phyloP scores from a whole-genome alignment of 2,888 invertebrate species.

The Neelides folsomi region DNA sequence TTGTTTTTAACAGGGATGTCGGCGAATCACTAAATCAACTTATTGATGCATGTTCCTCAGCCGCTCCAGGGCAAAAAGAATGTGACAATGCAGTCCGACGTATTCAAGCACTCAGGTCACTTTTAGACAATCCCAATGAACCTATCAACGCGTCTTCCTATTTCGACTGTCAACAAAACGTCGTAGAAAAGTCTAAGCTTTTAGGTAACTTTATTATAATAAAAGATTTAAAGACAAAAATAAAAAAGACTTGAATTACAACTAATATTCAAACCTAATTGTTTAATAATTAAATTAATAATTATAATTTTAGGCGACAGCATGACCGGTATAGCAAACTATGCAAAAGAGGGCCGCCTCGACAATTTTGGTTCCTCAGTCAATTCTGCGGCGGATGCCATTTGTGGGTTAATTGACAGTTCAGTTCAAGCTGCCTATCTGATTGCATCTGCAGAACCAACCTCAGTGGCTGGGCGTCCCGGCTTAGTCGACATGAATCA shows the following conservation, averaged over 20 bases:
- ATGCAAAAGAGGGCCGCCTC: conserved; percentile 74
- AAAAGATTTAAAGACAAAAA: background rate
- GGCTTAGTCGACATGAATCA: conserved; percentile 80
- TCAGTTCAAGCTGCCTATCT: conserved; percentile 90
- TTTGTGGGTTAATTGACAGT: conserved; percentile 82
- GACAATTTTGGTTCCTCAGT: conserved; percentile 74
- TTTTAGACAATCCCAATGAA: conserved; percentile 72
- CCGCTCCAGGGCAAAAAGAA: conserved; percentile 90
- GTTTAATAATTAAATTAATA: background rate
- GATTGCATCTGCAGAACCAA: conserved; percentile 82
- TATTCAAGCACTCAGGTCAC: conserved; percentile 68
- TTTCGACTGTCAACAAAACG: conserved; percentile 82
- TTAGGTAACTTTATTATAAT: conserved; percentile 43
- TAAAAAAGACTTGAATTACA: background rate
- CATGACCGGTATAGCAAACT: conserved; percentile 87
- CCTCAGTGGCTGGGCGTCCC: conserved; percentile 72
- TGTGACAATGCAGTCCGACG: conserved; percentile 89
- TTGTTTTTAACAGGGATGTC: conserved; percentile 49
- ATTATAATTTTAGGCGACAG: conserved; percentile 51
- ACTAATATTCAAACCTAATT: background rate
- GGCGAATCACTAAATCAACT: conserved; percentile 85
- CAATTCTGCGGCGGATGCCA: conserved; percentile 66
- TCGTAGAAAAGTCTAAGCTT: conserved; percentile 74
- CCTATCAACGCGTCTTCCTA: conserved; percentile 78
- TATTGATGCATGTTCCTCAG: conserved; percentile 72